Conservation (phyloP, 2,888 invertebrate genomes). For the Tridacna crocea region DNA sequence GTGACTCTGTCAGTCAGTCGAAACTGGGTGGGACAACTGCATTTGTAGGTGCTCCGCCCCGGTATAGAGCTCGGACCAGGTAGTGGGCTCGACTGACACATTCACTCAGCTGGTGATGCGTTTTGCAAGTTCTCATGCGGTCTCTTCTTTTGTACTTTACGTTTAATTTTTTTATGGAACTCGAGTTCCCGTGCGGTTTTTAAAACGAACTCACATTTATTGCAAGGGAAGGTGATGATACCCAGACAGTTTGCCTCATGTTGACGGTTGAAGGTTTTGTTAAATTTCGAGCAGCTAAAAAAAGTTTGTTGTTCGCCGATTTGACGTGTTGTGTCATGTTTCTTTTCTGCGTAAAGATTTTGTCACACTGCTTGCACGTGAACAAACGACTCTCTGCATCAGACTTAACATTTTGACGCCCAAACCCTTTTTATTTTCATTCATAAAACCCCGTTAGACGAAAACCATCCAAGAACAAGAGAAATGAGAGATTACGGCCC, state of each 20-base stretch:
- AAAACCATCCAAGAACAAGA: too few species aligned
- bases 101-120: not conserved
- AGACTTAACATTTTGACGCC: too few species aligned
- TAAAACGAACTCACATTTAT: constrained; percentile 17
- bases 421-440: too few species aligned
- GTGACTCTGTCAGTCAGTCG: constrained; percentile 36
- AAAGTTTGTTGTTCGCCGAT: too few species aligned
- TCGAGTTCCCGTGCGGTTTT: constrained; percentile 20
- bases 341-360: too few species aligned
- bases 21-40: constrained; percentile 28
- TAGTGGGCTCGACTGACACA: not conserved
- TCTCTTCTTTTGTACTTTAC: constrained; percentile 6
- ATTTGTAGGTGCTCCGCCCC: constrained; percentile 28
- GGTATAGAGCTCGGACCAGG: not conserved
- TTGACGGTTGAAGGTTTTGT: not conserved
- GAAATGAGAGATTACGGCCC: too few species aligned
- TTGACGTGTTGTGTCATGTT: too few species aligned
- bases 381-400: too few species aligned
- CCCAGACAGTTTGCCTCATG: constrained; percentile 10
- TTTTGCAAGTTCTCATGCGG: not conserved
- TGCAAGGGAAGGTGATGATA: constrained; percentile 19
- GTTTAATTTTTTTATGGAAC: constrained; percentile 32
- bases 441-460: too few species aligned
- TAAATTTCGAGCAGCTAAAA: too few species aligned
- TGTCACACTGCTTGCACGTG: too few species aligned